Base-by-base conservation (phyloP, 2,888 invertebrate genomes). In the Leptura quadrifasciata region DNA sequence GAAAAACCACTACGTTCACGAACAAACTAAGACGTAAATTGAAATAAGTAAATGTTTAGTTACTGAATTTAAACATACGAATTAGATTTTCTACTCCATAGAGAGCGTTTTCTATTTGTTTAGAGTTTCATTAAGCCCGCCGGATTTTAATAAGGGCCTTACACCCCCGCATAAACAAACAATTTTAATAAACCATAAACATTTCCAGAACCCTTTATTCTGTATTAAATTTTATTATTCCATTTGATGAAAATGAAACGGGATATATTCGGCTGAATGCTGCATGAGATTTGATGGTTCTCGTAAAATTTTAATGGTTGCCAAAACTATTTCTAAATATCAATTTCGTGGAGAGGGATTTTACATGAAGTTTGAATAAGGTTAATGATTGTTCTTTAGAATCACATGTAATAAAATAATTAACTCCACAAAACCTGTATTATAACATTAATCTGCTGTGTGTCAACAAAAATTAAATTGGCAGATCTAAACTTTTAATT, bases 1-100 rank as follows among this genome's bases (percentile, higher is more conserved):
- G 47, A n/a, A 47, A 47, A 47, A 47, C 47, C 47, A 47, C 47
- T 47, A 47, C n/a, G 47, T 47, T 47, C n/a, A n/a, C 39, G 39
- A 39, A 39, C 15, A 39, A 39, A 39, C 39, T 39, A 39, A 10
- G 27, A 31, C 27, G 27, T 31, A 31, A 39, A 39, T 1, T 15
- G 39, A 39, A 39, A 39, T 39, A 39, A 39, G 39, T 39, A 39
- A 39, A 39, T 39, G 39, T 39, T 39, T 31, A 31, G 39, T 15
- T 3, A 39, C 39, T 39, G 1, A 39, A 10, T 39, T 39, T 39
- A 39, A 39, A 39, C 39, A 15, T 39, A 39, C 12, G 39, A 39
- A 39, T 39, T 39, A 39, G 12, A 39, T 39, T 39, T 39, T 39
- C 39, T 12, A 2, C 12, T 39, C 39, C 6, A 6, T 39, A 2